These are phyloP conservation scores for Ricordea florida DNA, from an alignment of 92 coral and sea anemone genomes.

Conservation along the genomic window DNA sequence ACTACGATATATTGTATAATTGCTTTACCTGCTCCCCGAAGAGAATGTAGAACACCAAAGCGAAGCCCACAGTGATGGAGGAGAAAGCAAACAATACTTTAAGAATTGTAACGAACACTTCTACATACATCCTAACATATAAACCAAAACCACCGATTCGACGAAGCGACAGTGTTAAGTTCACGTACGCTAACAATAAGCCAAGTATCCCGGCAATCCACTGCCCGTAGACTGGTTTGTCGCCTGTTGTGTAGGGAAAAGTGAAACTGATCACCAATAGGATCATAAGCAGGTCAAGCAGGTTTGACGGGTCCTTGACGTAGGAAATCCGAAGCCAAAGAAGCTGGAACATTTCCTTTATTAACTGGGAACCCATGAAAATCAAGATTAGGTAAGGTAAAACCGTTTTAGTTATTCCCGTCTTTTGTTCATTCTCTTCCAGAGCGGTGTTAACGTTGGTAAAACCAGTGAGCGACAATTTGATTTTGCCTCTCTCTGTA, in stretches of 20 bases:
- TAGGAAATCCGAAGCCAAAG: constrained; percentile 52
- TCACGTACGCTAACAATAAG: constrained; percentile 55
- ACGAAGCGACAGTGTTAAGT: constrained; percentile 64
- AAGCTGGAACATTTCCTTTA: constrained; percentile 73
- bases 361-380: neutral
- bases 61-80: constrained; percentile 53
- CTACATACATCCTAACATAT: constrained; percentile 86
- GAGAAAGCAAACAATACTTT: constrained; percentile 71
- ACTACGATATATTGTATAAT: neutral
- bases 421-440: neutral
- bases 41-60: constrained; percentile 64
- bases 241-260: constrained; percentile 32
- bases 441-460: neutral
- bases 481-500: constrained; percentile 49
- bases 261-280: constrained; percentile 25
- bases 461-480: neutral
- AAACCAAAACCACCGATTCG: constrained; percentile 71
- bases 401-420: neutral
- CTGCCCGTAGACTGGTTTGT: constrained; percentile 22
- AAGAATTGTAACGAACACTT: constrained; percentile 70
- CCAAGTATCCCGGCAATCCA: constrained; percentile 76
- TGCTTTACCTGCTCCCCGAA: constrained; percentile 80
- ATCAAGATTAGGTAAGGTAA: constrained; percentile 12
- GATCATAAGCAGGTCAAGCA: constrained; percentile 48
- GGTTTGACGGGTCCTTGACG: constrained; percentile 59